These are phyloP conservation scores for Nematopogon swammerdamellus DNA, from an alignment of 2,888 invertebrate genomes.

Conservation along the genomic window DNA sequence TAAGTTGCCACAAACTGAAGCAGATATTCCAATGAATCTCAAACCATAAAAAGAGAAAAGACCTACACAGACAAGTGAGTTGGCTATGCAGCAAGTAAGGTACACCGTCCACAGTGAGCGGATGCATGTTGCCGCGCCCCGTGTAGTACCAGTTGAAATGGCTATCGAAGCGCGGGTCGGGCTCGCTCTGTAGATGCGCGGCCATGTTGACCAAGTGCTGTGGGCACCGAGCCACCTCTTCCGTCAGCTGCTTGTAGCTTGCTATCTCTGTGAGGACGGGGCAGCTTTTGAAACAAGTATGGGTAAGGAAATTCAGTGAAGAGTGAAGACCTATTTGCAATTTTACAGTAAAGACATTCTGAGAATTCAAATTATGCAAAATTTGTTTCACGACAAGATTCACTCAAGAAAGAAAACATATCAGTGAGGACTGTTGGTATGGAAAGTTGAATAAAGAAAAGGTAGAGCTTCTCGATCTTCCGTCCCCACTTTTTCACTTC, in stretches of 20 bases:
- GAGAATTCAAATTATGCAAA: no score
- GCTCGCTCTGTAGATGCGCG: constrained; percentile 29
- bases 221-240: constrained; percentile 34
- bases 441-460: no score
- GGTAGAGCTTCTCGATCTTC: no score
- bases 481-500: no score
- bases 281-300: no score
- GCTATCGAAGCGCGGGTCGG: constrained; percentile 33
- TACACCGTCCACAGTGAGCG: constrained; percentile 21
- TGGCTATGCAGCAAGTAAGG: constrained; percentile 36
- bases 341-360: constrained; percentile 12
- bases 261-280: no score
- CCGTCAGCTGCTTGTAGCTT: constrained; percentile 24
- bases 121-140: constrained; percentile 38
- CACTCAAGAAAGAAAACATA: no score
- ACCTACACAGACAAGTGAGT: constrained; percentile 36
- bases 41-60: no score
- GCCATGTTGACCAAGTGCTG: constrained; percentile 32
- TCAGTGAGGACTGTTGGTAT: no score
- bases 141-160: constrained; percentile 47
- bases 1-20: not conserved
- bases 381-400: no score
- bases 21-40: constrained; percentile 1
- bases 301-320: no score
- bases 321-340: constrained; percentile 11